phyloP scores from a whole-genome alignment of 2,888 invertebrate species.

The Trichogramma dendrolimi region DNA sequence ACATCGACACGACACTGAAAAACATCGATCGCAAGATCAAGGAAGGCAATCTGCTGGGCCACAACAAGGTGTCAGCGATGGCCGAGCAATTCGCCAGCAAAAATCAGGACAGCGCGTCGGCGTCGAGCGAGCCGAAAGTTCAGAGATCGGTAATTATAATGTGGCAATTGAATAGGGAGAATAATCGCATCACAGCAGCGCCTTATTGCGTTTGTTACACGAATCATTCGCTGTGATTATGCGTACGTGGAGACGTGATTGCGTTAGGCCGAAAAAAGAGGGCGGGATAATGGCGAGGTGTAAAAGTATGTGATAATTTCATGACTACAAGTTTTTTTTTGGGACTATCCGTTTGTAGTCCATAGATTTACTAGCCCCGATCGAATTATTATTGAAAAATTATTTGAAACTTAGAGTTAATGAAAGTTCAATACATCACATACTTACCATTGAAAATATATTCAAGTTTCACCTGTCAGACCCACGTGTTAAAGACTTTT shows the following conservation, averaged over 20 bases:
- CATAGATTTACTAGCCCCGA: too few species aligned
- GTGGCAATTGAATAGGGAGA: slow-evolving; percentile 28
- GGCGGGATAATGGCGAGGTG: too few species aligned
- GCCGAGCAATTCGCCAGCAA: slow-evolving; percentile 72
- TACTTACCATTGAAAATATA: too few species aligned
- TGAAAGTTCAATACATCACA: too few species aligned
- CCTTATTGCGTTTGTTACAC: slow-evolving; percentile 29
- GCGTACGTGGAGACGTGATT: background rate
- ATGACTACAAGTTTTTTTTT: too few species aligned
- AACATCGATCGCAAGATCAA: slow-evolving; percentile 69
- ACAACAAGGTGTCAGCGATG: slow-evolving; percentile 79
- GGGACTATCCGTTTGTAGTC: too few species aligned
- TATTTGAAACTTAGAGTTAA: too few species aligned
- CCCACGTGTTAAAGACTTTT: too few species aligned
- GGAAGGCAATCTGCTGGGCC: slow-evolving; percentile 70
- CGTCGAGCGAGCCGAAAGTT: slow-evolving; percentile 49
- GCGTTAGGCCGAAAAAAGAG: too few species aligned
- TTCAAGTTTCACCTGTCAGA: too few species aligned
- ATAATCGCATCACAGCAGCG: slow-evolving; percentile 27
- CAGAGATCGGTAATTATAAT: slow-evolving; percentile 57
- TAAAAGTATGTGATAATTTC: too few species aligned
- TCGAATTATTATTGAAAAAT: too few species aligned
- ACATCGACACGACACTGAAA: slow-evolving; percentile 70
- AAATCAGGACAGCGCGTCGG: slow-evolving; percentile 23
- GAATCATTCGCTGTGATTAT: slow-evolving; percentile 11